Percentiles rank a stretch among this genome's conserved stretches.
Conservation (phyloP, 2,888 invertebrate species). For the Tridacna gigas region DNA sequence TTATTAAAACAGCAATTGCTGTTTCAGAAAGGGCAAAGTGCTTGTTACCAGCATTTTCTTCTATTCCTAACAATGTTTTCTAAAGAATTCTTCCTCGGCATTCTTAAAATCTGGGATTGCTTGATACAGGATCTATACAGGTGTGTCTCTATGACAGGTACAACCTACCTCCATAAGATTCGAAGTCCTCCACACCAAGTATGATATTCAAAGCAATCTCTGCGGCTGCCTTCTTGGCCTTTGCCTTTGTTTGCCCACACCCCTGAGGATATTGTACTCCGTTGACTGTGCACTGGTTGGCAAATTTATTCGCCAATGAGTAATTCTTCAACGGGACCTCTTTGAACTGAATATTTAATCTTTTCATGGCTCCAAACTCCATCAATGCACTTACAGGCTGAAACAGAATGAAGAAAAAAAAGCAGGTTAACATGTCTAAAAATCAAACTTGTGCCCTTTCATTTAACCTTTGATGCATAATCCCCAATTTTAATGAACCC, state of each 20-base stretch:
- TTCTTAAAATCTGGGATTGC: too few species aligned
- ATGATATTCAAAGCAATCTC: conserved; percentile 76
- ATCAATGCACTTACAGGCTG: conserved; percentile 79
- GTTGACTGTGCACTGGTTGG: conserved; percentile 74
- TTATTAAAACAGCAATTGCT: too few species aligned
- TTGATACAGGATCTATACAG: too few species aligned
- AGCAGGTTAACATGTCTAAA: not conserved
- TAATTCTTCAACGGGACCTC: conserved; percentile 71
- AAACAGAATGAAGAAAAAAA: not conserved
- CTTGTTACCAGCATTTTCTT: too few species aligned
- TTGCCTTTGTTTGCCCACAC: conserved; percentile 81
- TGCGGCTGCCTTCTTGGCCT: conserved; percentile 81
- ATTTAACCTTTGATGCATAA: too few species aligned
- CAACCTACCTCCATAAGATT: conserved; percentile 14
- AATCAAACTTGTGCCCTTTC: too few species aligned
- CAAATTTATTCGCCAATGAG: conserved; percentile 73
- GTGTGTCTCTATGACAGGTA: too few species aligned
- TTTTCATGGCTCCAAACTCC: conserved; percentile 75
- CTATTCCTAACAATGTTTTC: too few species aligned
- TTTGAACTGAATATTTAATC: conserved; percentile 65
- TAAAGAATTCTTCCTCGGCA: too few species aligned
- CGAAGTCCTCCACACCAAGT: conserved; percentile 67
- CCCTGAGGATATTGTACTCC: conserved; percentile 77
- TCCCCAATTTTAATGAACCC: too few species aligned
- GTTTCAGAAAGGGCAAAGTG: too few species aligned